Percentiles rank a stretch among this genome's conserved stretches.
Conservation (phyloP, 1,140 invertebrate genomes). For the Caerostris extrusa region DNA sequence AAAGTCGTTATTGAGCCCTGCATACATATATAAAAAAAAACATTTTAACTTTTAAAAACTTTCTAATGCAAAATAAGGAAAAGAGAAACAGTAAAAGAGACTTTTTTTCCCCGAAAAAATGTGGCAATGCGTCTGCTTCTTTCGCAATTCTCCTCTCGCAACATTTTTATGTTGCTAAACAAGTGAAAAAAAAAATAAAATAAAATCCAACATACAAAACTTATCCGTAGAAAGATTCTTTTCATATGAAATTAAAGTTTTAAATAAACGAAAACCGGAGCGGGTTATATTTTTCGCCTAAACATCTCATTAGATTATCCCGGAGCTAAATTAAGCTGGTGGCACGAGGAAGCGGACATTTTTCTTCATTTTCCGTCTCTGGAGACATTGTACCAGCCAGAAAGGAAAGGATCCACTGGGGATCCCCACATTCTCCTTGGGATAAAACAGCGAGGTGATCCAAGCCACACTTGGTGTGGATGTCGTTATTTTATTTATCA, state of each 20-base stretch:
- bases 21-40: background rate
- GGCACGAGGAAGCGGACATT: conserved; percentile 36
- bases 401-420: conserved; percentile 43
- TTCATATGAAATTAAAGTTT: conserved; percentile 74
- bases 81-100: background rate
- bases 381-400: background rate
- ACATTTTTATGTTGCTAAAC: conserved; percentile 17
- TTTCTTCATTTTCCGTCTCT: conserved; percentile 70
- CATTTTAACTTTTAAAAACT: conserved; percentile 32
- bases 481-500: conserved; percentile 77
- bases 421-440: conserved; percentile 25
- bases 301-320: conserved; percentile 77
- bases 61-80: conserved; percentile 31
- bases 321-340: conserved; percentile 65
- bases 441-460: conserved; percentile 65
- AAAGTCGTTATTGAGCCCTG: conserved; percentile 20
- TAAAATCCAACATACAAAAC: conserved; percentile 60
- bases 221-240: conserved; percentile 48
- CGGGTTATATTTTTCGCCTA: conserved; percentile 49
- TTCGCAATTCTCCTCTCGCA: background rate
- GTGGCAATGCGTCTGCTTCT: background rate
- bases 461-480: conserved; percentile 55
- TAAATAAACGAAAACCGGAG: conserved; percentile 74
- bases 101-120: background rate
- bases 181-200: conserved; percentile 42